Conservation (phyloP, 2,888 invertebrate species). For the Sabatieria punctata region DNA sequence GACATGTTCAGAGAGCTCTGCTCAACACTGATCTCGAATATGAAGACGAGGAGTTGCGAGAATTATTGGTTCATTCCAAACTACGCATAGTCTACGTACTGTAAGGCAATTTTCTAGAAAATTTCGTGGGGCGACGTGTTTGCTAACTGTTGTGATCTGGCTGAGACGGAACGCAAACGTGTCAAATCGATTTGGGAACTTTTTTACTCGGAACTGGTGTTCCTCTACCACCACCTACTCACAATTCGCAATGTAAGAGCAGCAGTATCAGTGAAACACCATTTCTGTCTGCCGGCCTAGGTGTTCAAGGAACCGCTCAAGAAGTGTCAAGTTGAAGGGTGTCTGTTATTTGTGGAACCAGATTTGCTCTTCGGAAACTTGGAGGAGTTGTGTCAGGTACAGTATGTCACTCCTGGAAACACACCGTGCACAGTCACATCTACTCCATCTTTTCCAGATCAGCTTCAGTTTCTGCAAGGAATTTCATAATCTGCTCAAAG, state of each 20-base stretch:
- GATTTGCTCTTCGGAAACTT: conserved; percentile 46
- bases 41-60: conserved; percentile 24
- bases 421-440: no score
- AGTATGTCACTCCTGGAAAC: no score
- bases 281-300: no score
- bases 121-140: not conserved
- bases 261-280: not conserved
- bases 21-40: conserved; percentile 21
- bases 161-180: conserved; percentile 29
- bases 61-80: conserved; percentile 18
- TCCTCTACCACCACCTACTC: conserved; percentile 46
- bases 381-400: conserved; percentile 44
- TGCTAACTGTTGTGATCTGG: not conserved
- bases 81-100: not conserved
- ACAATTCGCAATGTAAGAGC: conserved; percentile 43
- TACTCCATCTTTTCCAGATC: conserved; percentile 38
- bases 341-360: conserved; percentile 46
- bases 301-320: conserved; percentile 49
- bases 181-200: conserved; percentile 46
- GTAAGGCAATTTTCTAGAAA: not conserved
- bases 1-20: conserved; percentile 27
- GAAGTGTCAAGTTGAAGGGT: conserved; percentile 47
- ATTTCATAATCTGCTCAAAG: conserved; percentile 20
- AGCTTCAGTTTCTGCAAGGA: conserved; percentile 45
- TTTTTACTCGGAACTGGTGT: conserved; percentile 45